These are phyloP conservation scores for Scaptomyza cyrtandrae DNA, from an alignment of 2,888 invertebrate genomes.

Conservation along the genomic window DNA sequence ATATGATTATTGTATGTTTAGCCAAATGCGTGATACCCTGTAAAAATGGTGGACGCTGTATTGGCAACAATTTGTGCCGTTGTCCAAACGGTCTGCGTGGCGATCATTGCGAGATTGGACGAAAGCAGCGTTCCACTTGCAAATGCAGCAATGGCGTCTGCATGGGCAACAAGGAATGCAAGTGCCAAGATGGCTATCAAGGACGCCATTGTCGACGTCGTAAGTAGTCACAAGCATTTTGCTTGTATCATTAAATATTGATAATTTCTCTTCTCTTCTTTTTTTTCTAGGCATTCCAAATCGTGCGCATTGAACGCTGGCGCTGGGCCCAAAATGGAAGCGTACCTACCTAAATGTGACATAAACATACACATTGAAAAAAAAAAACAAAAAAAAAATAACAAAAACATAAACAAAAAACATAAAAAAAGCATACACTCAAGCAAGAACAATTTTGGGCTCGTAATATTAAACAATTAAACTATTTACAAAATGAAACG, in stretches of 20 bases:
- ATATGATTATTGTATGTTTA: slow-evolving; percentile 73
- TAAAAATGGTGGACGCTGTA: slow-evolving; percentile 95
- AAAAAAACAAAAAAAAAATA: neutral
- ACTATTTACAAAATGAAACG: slow-evolving; percentile 55
- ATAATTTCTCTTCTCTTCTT: too few species aligned
- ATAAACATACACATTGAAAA: slow-evolving; percentile 33
- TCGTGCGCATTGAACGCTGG: slow-evolving; percentile 38
- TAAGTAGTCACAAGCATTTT: slow-evolving; percentile 77
- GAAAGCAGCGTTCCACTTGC: slow-evolving; percentile 90
- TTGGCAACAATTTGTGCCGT: slow-evolving; percentile 94
- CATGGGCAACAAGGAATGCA: slow-evolving; percentile 88
- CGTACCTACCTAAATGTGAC: slow-evolving; percentile 37
- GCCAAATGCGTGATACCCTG: slow-evolving; percentile 96
- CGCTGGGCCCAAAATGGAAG: slow-evolving; percentile 21
- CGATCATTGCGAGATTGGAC: slow-evolving; percentile 95
- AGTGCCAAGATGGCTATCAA: slow-evolving; percentile 93
- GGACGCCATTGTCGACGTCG: slow-evolving; percentile 92
- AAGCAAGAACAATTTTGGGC: slow-evolving; percentile 32
- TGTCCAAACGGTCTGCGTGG: slow-evolving; percentile 94
- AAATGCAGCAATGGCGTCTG: slow-evolving; percentile 92
- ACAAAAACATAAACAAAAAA: neutral
- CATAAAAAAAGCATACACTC: neutral
- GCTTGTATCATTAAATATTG: neutral
- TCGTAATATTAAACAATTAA: slow-evolving; percentile 48
- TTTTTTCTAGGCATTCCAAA: slow-evolving; percentile 42